Percentiles rank a stretch among this genome's conserved stretches.
Conservation (phyloP, 2,888 invertebrate genomes). For the Drosophila dives region DNA sequence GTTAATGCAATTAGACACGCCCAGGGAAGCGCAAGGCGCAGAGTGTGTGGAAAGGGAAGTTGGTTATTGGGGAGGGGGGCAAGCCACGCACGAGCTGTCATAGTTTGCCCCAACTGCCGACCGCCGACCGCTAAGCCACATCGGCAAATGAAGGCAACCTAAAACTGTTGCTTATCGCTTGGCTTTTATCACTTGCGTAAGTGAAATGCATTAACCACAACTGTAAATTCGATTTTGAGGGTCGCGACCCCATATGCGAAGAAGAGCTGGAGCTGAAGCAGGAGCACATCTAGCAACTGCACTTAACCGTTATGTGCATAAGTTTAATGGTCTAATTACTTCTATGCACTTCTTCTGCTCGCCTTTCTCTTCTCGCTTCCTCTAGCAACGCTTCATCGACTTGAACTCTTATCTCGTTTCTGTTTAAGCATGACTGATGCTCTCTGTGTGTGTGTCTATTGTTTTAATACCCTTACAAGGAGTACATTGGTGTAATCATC, state of each 20-base stretch:
- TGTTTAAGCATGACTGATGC: constrained; percentile 33
- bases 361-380: background rate
- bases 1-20: constrained; percentile 67
- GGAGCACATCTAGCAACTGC: constrained; percentile 14
- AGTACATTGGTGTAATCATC: background rate
- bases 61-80: constrained; percentile 3
- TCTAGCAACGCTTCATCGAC: background rate
- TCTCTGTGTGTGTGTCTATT: constrained; percentile 32
- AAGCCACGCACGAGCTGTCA: constrained; percentile 33
- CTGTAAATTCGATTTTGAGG: constrained; percentile 54
- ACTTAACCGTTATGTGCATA: constrained; percentile 39
- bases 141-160: constrained; percentile 4
- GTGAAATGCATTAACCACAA: constrained; percentile 63
- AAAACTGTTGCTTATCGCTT: constrained; percentile 46
- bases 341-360: background rate
- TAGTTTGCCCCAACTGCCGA: background rate
- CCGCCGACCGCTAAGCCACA: constrained; percentile 2
- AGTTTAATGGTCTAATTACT: constrained; percentile 55
- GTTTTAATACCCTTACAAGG: background rate
- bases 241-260: constrained; percentile 18
- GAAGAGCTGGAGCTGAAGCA: background rate
- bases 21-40: constrained; percentile 19
- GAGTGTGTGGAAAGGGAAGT: background rate
- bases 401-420: constrained; percentile 20
- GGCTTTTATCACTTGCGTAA: constrained; percentile 57